These are phyloP conservation scores for Drosophila nigricruria DNA, from an alignment of 2,888 invertebrate species.

Conservation along the genomic window DNA sequence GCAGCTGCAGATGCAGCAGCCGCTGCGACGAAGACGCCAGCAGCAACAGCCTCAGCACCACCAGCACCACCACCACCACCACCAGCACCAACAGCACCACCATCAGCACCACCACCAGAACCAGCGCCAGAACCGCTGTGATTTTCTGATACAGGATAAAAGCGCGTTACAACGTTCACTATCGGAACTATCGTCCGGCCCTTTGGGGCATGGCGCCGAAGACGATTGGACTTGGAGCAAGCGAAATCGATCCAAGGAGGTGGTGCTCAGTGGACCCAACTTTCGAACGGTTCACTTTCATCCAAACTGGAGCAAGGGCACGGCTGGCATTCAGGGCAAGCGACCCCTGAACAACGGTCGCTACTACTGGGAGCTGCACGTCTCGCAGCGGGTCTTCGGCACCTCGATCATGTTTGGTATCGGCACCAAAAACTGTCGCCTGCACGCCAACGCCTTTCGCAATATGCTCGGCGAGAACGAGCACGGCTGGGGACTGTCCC, in stretches of 20 bases:
- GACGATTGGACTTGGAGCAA: conserved; percentile 90
- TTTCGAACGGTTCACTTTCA: conserved; percentile 89
- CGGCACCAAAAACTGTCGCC: conserved; percentile 87
- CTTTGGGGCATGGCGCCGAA: conserved; percentile 86
- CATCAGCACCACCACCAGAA: background rate
- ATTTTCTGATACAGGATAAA: background rate
- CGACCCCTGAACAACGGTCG: conserved; percentile 88
- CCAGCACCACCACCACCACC: background rate
- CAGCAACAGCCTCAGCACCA: background rate
- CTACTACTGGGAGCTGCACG: conserved; percentile 89
- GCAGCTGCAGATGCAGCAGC: conserved; percentile 17
- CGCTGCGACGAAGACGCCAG: conserved; percentile 38
- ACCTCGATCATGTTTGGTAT: conserved; percentile 91
- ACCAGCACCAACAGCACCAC: background rate
- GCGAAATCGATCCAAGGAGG: conserved; percentile 86
- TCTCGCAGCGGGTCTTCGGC: conserved; percentile 89
- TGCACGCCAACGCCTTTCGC: conserved; percentile 89
- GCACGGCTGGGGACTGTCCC: conserved; percentile 90
- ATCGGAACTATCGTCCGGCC: conserved; percentile 39
- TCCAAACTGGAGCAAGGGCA: conserved; percentile 91
- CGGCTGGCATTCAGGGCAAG: conserved; percentile 90
- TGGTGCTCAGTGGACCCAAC: conserved; percentile 87
- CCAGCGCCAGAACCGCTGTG: background rate
- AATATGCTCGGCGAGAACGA: conserved; percentile 90
- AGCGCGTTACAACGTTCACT: background rate